Conservation (phyloP, 2,113 vertebrate genomes). For the Aspidoscelis tigris region DNA sequence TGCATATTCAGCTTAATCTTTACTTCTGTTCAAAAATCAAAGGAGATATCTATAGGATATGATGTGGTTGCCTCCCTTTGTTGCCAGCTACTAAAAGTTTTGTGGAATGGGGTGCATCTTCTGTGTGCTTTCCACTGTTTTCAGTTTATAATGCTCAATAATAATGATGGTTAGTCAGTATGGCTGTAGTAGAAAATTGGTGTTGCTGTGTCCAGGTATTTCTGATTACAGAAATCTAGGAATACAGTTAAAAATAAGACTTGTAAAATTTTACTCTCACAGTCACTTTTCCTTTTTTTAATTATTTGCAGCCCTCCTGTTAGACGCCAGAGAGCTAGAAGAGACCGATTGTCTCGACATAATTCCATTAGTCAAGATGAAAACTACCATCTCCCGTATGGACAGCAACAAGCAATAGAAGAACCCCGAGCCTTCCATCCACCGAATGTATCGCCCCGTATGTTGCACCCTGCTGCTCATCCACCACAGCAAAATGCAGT, state of each 20-base stretch:
- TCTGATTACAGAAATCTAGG: neutral
- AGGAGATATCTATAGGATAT: no score
- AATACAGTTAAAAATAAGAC: neutral
- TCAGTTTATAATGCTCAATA: no score
- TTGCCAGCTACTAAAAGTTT: no score
- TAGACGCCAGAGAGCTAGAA: conserved; percentile 91
- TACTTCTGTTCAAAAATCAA: no score
- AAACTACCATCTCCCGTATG: conserved; percentile 92
- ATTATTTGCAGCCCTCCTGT: conserved; percentile 85
- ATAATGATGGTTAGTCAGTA: no score
- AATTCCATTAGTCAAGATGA: conserved; percentile 89
- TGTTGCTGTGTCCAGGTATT: neutral
- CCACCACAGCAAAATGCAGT: conserved; percentile 92
- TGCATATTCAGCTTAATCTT: no score
- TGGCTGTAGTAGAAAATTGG: no score
- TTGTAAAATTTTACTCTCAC: no score
- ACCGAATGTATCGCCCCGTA: conserved; percentile 89
- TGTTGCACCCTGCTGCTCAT: conserved; percentile 91
- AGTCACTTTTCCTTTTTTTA: neutral
- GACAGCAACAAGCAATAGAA: conserved; percentile 88
- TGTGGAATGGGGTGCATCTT: no score
- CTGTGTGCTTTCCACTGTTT: no score
- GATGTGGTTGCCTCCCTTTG: no score
- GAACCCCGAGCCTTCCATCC: conserved; percentile 95
- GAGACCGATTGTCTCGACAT: conserved; percentile 88